A percentile compares a stretch with the other conserved stretches of the same genome.
These are phyloP conservation scores for Venturia canescens DNA, from an alignment of 1,140 invertebrate species.

Conservation along the genomic window DNA sequence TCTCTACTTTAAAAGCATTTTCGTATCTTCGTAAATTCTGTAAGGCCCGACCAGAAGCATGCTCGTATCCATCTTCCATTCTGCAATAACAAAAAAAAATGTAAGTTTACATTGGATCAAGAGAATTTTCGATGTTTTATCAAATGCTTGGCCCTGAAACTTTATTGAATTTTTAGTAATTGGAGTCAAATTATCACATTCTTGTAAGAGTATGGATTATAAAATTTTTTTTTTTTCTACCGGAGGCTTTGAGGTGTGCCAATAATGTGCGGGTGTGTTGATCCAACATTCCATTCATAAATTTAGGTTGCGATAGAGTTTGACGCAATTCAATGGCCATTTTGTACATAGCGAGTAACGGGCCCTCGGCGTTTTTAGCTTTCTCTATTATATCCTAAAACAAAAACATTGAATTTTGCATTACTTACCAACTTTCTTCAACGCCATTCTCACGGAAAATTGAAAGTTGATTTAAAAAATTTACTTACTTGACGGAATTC, in stretches of 20 bases:
- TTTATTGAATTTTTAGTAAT: constrained; percentile 33
- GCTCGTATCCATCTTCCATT: constrained; percentile 77
- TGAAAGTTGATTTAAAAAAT: background rate
- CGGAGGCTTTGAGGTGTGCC: background rate
- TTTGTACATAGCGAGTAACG: background rate
- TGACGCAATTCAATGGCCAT: background rate
- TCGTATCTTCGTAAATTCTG: constrained; percentile 68
- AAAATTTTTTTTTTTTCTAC: background rate
- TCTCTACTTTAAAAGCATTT: background rate
- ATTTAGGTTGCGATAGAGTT: background rate
- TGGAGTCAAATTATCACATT: constrained; percentile 11
- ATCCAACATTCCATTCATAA: no score
- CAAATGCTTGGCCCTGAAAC: no score
- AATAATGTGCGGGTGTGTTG: no score
- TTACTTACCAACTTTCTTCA: background rate
- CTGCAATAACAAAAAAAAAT: constrained; percentile 66
- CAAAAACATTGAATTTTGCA: background rate
- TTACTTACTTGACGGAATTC: background rate
- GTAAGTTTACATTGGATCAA: no score
- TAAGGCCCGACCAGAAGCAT: constrained; percentile 77
- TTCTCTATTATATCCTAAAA: background rate
- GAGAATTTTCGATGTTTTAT: no score
- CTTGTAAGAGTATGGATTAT: background rate
- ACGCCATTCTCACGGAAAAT: no score
- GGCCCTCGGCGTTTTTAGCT: background rate